phyloP scores from a whole-genome alignment of 2,797 vertebrate genomes.

The Gymnoscopelus braueri region DNA sequence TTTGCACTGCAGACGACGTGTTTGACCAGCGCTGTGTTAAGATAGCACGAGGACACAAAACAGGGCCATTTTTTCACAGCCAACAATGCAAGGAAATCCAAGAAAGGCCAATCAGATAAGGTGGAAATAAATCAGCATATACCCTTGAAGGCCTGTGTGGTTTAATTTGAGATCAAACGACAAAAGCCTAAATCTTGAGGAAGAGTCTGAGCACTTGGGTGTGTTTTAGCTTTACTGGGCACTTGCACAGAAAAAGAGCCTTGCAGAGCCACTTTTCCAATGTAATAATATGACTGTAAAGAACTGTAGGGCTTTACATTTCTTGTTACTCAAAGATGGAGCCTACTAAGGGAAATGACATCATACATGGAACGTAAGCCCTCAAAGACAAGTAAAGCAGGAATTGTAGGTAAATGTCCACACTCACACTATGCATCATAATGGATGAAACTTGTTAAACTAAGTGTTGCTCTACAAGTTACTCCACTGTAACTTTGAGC shows the following conservation, averaged over 20 bases:
- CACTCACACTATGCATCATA: constrained; percentile 40
- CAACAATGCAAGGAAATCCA: constrained; percentile 77
- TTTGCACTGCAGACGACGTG: constrained; percentile 53
- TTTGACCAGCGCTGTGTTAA: constrained; percentile 48
- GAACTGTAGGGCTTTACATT: constrained; percentile 19
- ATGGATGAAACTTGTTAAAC: constrained; percentile 46
- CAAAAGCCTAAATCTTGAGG: constrained; percentile 14
- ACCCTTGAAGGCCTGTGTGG: constrained; percentile 21
- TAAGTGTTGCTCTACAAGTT: constrained; percentile 27
- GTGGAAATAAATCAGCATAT: constrained; percentile 59
- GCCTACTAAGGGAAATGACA: constrained; percentile 28
- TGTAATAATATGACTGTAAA: background rate
- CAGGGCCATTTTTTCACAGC: constrained; percentile 53
- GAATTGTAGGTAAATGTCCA: constrained; percentile 64
- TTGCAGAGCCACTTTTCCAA: constrained; percentile 30
- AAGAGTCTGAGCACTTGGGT: background rate
- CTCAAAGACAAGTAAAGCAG: constrained; percentile 53
- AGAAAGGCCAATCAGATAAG: constrained; percentile 76
- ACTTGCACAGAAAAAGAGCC: too few species aligned
- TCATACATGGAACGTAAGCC: constrained; percentile 29
- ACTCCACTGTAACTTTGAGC: constrained; percentile 18
- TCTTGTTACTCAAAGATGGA: constrained; percentile 7
- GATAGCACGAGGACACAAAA: constrained; percentile 61
- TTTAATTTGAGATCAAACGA: constrained; percentile 61
- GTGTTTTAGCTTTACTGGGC: too few species aligned